Evolutionary conservation across 2,113 vertebrate genomes (phyloP), one percentile per base, ranked within the genome.

Genomic region (Cricetomys ansorgei): DNA sequence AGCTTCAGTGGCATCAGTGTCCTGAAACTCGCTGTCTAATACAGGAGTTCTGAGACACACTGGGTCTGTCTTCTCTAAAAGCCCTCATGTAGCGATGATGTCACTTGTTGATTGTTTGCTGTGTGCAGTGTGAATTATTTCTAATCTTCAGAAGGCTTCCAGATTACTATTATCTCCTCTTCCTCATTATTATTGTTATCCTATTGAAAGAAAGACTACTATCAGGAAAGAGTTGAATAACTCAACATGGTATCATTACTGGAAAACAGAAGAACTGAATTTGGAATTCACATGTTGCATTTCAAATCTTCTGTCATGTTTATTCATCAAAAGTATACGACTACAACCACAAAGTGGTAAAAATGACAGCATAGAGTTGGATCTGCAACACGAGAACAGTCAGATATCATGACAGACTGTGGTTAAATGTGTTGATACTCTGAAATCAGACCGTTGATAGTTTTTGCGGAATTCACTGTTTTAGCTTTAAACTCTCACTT

Each of bases 401-500:
- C 76, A 50, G 3, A 29, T 88, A 73, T 34, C 53, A 81, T 34
- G 72, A 16, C 11, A 65, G 31, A 59, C 23, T 92, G 65, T 84
- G 50, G 37, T 29, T 77, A 95, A 89, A 75, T 92, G 13, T 7
- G n/a, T 93, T 25, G 13, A 50, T 94, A 59, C 53, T 89, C 92
- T 80, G 45, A 94, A 89, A 55, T 93, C 84, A 88, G 75, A 85
- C 16, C 83, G 6, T 55, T 84, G 21, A 89, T 72, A 34, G 21
- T 8, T 27, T 96, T 81, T 80, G 10, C 50, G 11, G 16, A 69
- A 81, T 91, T 90, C 37, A 89, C 76, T 77, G 62, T 87, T 94
- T 93, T 59, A 77, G 77, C 67, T 77, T 84, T 69, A 88, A 96
- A 81, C 21, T 65, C 55, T 83, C 92, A 19, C 86, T 93, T 93